Evolutionary conservation across 2,797 vertebrate species (phyloP).

Genomic region (Eulemur mongoz): DNA sequence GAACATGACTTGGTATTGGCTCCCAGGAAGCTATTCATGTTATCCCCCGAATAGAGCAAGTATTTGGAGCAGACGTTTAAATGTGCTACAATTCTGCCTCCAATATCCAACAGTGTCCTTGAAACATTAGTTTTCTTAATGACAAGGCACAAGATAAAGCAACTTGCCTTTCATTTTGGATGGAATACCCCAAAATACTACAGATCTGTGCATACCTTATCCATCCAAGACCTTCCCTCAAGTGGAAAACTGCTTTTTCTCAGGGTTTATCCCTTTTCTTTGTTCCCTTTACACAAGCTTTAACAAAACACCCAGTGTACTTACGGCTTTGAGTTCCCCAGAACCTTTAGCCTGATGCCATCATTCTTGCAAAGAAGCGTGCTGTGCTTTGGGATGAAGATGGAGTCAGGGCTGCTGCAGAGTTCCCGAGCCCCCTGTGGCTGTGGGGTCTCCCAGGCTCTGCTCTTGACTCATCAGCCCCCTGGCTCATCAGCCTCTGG

Average conservation of each 20-base stretch:
- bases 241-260: background rate
- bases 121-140: background rate
- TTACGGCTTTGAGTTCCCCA: background rate
- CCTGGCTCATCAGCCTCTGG: background rate
- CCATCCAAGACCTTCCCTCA: background rate
- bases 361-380: slow-evolving; percentile 10
- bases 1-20: background rate
- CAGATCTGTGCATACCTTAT: background rate
- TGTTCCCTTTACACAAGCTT: background rate
- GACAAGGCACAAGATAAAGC: background rate
- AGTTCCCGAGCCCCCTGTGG: background rate
- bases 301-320: background rate
- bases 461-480: background rate
- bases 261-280: slow-evolving; percentile 10
- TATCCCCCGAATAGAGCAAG: background rate
- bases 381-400: background rate
- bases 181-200: background rate
- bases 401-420: background rate
- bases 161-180: background rate
- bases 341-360: background rate
- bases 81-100: background rate
- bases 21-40: background rate
- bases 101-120: background rate
- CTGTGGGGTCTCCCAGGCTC: background rate
- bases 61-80: background rate